phyloP scores from a whole-genome alignment of 1,140 invertebrate genomes.

The Lordiphosa stackelbergi region DNA sequence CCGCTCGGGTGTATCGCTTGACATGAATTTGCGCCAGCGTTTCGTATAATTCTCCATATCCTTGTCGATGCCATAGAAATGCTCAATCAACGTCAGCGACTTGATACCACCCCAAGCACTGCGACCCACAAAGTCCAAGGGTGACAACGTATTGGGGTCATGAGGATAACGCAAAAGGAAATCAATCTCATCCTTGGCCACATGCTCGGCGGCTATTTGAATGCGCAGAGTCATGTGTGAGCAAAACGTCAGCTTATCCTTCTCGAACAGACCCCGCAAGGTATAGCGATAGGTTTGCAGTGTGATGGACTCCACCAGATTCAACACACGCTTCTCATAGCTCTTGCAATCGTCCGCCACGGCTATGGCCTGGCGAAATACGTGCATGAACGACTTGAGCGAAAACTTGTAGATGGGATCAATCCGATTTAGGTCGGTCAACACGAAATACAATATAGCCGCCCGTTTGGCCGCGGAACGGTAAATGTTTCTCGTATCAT shows the following conservation, averaged over 20 bases:
- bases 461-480: conserved; percentile 90
- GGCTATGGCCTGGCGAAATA: conserved; percentile 92
- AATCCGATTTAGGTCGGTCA: conserved; percentile 95
- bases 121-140: conserved; percentile 91
- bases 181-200: conserved; percentile 87
- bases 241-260: conserved; percentile 94
- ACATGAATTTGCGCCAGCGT: conserved; percentile 94
- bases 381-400: conserved; percentile 94
- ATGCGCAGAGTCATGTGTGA: conserved; percentile 93
- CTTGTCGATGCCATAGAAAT: conserved; percentile 93
- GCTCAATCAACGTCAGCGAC: conserved; percentile 86
- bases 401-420: conserved; percentile 98
- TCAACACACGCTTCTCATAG: conserved; percentile 84
- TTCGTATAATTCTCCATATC: conserved; percentile 96
- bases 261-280: conserved; percentile 94
- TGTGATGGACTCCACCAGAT: conserved; percentile 93
- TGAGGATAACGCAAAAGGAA: conserved; percentile 91
- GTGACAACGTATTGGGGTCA: conserved; percentile 82
- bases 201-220: conserved; percentile 82
- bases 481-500: conserved; percentile 93
- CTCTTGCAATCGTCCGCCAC: conserved; percentile 83
- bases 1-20: conserved; percentile 93
- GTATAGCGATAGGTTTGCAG: conserved; percentile 93
- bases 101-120: conserved; percentile 93
- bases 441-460: conserved; percentile 94